Percentiles rank a stretch among this genome's conserved stretches.
Conservation (phyloP, 2,797 vertebrate genomes). For the Myripristis jacobus region DNA sequence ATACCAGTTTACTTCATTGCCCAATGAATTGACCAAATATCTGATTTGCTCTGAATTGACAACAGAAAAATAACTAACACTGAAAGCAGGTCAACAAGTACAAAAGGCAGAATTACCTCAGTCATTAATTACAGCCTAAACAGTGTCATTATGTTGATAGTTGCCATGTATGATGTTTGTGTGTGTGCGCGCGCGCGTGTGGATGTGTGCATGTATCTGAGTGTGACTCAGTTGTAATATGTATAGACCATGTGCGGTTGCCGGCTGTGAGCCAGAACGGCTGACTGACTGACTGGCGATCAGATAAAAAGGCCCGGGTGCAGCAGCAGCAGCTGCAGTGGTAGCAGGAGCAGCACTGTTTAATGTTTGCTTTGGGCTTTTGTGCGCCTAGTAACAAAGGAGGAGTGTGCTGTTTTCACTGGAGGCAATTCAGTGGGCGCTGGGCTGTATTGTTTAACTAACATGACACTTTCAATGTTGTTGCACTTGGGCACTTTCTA, state of each 20-base stretch:
- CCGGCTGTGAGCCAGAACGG: conserved; percentile 59
- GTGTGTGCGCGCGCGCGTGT: too few species aligned
- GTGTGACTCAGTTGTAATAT: conserved; percentile 69
- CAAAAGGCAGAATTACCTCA: conserved; percentile 19
- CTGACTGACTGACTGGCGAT: conserved; percentile 74
- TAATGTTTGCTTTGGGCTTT: conserved; percentile 78
- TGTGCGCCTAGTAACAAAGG: conserved; percentile 73
- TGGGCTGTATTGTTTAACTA: conserved; percentile 45
- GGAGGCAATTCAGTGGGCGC: conserved; percentile 30
- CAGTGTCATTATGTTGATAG: conserved; percentile 48
- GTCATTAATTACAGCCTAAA: conserved; percentile 35
- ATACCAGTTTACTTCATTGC: background rate
- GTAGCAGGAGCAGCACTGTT: conserved; percentile 36
- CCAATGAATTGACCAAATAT: background rate
- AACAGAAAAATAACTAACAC: too few species aligned
- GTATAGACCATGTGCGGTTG: conserved; percentile 75
- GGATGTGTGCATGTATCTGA: conserved; percentile 62
- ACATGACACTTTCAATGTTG: conserved; percentile 24
- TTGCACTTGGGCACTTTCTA: background rate
- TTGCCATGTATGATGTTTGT: conserved; percentile 39
- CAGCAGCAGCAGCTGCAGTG: conserved; percentile 51
- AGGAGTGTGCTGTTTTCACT: conserved; percentile 46
- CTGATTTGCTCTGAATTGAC: background rate
- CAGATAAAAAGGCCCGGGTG: conserved; percentile 75
- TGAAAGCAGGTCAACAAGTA: conserved; percentile 7